These are phyloP conservation scores for Holocentrus rufus DNA, from an alignment of 2,797 vertebrate genomes.

Conservation along the genomic window DNA sequence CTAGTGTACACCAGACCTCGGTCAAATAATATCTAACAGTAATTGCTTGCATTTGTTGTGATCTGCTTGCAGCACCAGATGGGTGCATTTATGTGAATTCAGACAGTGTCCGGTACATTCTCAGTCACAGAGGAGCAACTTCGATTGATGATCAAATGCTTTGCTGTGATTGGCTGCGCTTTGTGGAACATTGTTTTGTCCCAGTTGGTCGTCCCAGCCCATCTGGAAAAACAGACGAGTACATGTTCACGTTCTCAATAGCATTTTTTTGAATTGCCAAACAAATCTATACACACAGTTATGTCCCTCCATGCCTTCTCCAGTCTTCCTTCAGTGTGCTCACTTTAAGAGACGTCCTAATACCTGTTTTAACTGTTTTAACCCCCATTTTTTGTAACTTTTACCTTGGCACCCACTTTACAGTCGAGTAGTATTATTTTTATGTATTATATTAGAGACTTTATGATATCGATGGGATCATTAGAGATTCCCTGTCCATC, in stretches of 20 bases:
- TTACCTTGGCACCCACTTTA: background rate
- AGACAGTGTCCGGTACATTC: background rate
- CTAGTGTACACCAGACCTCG: background rate
- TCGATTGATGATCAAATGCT: no score
- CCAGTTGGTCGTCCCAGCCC: no score
- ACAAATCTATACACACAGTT: no score
- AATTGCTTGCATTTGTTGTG: background rate
- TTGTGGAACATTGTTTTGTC: no score
- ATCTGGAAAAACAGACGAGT: no score
- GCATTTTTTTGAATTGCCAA: no score
- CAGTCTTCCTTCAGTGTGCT: slow-evolving; percentile 18
- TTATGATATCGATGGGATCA: background rate
- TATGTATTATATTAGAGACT: slow-evolving; percentile 16
- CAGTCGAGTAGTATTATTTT: background rate
- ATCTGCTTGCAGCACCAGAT: slow-evolving; percentile 7
- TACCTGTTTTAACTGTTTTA: background rate
- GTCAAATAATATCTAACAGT: slow-evolving; percentile 12
- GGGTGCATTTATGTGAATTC: background rate
- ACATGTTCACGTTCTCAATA: no score
- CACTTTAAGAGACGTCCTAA: background rate
- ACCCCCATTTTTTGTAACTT: no score
- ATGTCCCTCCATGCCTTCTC: background rate
- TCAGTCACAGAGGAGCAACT: background rate
- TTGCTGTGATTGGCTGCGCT: no score
- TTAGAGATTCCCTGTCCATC: slow-evolving; percentile 16